Percentiles rank a stretch among this genome's conserved stretches.
These are phyloP conservation scores for Pogona vitticeps DNA, from an alignment of 2,113 vertebrate species.

Conservation along the genomic window DNA sequence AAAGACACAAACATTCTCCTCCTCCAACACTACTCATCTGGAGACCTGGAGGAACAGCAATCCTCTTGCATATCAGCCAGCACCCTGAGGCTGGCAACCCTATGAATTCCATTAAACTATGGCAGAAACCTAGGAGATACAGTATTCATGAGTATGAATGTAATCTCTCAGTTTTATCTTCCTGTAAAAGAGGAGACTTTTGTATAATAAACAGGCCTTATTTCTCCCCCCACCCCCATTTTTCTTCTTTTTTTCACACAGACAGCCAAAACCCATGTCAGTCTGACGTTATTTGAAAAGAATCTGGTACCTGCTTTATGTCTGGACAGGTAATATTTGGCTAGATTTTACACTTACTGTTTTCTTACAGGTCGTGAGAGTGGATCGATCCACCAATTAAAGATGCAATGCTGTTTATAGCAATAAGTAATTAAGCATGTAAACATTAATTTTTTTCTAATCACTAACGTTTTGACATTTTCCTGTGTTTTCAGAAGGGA, in stretches of 20 bases:
- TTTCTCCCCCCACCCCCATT: background rate
- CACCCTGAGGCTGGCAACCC: too few species aligned
- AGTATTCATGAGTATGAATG: too few species aligned
- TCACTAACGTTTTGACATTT: too few species aligned
- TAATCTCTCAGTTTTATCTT: background rate
- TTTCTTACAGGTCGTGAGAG: background rate
- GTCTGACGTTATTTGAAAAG: conserved; percentile 73
- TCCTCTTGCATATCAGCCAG: too few species aligned
- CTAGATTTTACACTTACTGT: background rate
- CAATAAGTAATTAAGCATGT: too few species aligned
- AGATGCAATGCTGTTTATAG: background rate
- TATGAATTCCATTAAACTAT: too few species aligned
- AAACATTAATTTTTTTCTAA: too few species aligned
- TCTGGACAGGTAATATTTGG: conserved; percentile 75
- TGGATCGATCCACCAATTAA: background rate
- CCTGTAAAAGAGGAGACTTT: background rate
- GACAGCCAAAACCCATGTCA: conserved; percentile 70
- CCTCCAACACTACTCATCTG: too few species aligned
- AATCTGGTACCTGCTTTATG: conserved; percentile 73
- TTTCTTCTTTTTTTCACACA: conserved; percentile 51
- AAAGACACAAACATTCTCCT: too few species aligned
- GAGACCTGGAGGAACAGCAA: too few species aligned
- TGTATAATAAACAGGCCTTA: conserved; percentile 19
- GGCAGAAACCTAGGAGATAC: too few species aligned
- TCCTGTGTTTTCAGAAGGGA: too few species aligned